Evolutionary conservation across 2,888 invertebrate genomes (phyloP).

Genomic region (Drosophila mayaguana): DNA sequence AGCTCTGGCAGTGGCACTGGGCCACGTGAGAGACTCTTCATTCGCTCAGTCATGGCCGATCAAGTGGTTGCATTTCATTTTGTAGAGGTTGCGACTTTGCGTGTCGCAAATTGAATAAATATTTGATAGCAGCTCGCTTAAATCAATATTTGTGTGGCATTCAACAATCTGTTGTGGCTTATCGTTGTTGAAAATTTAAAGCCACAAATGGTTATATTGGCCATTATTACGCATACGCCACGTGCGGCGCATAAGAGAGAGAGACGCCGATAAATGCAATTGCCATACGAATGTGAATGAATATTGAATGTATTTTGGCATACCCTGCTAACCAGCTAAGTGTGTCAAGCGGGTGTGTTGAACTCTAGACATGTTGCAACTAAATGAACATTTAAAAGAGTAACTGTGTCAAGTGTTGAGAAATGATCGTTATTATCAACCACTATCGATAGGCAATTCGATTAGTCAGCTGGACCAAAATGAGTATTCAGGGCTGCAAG

Average conservation of each 20-base stretch:
- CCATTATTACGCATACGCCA: constrained; percentile 71
- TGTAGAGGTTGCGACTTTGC: constrained; percentile 19
- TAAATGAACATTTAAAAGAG: no score
- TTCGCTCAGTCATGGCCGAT: no score
- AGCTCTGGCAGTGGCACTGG: neutral
- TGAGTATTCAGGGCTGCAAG: neutral
- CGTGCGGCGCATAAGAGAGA: constrained; percentile 51
- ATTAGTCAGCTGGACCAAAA: neutral
- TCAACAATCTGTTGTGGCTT: constrained; percentile 53
- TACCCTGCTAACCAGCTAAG: constrained; percentile 15
- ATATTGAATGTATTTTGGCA: constrained; percentile 27
- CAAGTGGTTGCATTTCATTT: constrained; percentile 17
- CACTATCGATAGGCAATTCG: neutral
- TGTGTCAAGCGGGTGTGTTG: constrained; percentile 22
- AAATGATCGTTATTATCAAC: neutral
- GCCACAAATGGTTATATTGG: constrained; percentile 47
- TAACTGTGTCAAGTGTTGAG: neutral
- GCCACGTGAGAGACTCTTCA: constrained; percentile 5
- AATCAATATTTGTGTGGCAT: constrained; percentile 43
- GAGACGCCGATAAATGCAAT: constrained; percentile 31
- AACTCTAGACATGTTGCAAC: neutral
- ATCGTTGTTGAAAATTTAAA: constrained; percentile 39
- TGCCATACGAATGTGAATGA: constrained; percentile 33
- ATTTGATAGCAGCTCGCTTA: constrained; percentile 16
- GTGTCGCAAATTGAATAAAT: constrained; percentile 45